Conservation (phyloP, 92 coral and sea anemone species). For the Phymanthus crucifer region DNA sequence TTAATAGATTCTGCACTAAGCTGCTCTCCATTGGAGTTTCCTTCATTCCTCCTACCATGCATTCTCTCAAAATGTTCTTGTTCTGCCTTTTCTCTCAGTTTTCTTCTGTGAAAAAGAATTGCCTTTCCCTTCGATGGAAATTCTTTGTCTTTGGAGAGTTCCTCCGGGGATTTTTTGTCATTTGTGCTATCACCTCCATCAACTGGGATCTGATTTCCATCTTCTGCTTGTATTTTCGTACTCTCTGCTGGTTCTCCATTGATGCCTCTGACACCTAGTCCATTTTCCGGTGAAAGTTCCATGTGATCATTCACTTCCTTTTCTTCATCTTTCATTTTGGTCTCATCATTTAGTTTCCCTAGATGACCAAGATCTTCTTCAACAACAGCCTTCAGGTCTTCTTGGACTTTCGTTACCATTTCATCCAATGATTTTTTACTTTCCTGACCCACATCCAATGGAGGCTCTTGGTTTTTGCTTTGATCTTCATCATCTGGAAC, state of each 20-base stretch:
- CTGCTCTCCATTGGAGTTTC: background rate
- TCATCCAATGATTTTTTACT: slow-evolving; percentile 25
- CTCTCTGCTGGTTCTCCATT: background rate
- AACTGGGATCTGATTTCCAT: background rate
- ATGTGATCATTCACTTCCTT: background rate
- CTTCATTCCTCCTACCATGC: background rate
- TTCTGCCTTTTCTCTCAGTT: slow-evolving; percentile 4
- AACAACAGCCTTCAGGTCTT: slow-evolving; percentile 33
- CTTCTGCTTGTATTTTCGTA: background rate
- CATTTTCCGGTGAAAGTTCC: slow-evolving; percentile 11
- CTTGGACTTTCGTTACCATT: slow-evolving; percentile 26
- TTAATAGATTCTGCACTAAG: background rate
- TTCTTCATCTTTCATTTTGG: background rate
- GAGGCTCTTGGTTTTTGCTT: background rate
- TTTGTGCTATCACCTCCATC: background rate
- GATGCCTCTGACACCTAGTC: slow-evolving; percentile 9
- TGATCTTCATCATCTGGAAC: background rate
- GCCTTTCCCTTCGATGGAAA: background rate
- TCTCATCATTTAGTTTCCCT: slow-evolving; percentile 8
- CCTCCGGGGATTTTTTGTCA: background rate
- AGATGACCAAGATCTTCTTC: slow-evolving; percentile 22
- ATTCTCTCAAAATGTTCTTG: background rate
- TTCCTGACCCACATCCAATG: background rate
- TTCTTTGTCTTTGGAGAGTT: background rate
- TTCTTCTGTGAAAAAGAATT: background rate